A percentile compares a stretch with the other conserved stretches of the same genome.
Evolutionary conservation across 2,797 vertebrate genomes (phyloP).

Genomic region (Valencia hispanica): DNA sequence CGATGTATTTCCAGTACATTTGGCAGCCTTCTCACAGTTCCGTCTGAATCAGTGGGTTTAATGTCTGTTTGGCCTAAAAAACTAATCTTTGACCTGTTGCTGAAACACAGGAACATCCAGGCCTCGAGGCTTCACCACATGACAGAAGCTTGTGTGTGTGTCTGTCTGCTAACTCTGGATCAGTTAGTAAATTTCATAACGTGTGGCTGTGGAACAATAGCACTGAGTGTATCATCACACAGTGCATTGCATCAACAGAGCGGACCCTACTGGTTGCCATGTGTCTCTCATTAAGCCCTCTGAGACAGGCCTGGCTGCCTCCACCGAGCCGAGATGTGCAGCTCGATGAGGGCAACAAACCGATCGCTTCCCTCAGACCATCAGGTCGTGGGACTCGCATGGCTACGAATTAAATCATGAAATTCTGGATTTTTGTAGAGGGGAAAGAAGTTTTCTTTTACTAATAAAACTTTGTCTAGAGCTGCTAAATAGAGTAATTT

Average conservation of each 20-base stretch:
- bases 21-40: not conserved
- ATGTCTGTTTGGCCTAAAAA: slow-evolving; percentile 14
- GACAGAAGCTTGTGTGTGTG: slow-evolving; percentile 27
- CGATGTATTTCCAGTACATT: too few relatives aligned
- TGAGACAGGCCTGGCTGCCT: slow-evolving; percentile 50
- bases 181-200: slow-evolving; percentile 30
- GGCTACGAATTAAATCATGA: slow-evolving; percentile 12
- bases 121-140: slow-evolving; percentile 32
- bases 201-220: slow-evolving; percentile 44
- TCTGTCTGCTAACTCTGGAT: slow-evolving; percentile 27
- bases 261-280: slow-evolving; percentile 54
- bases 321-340: slow-evolving; percentile 41
- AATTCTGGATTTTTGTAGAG: slow-evolving; percentile 5
- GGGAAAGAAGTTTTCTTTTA: slow-evolving; percentile 4
- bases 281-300: slow-evolving; percentile 69
- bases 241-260: slow-evolving; percentile 43
- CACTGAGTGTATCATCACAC: slow-evolving; percentile 34
- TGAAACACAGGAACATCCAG: not conserved
- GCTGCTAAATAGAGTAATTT: not conserved
- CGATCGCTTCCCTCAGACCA: slow-evolving; percentile 13
- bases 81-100: slow-evolving; percentile 20
- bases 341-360: slow-evolving; percentile 53
- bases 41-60: not conserved
- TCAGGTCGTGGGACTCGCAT: slow-evolving; percentile 11
- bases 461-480: slow-evolving; percentile 15